Evolutionary conservation across 35 echinoderm and acorn worm species (phyloP).

Genomic region (Amphiura filiformis): DNA sequence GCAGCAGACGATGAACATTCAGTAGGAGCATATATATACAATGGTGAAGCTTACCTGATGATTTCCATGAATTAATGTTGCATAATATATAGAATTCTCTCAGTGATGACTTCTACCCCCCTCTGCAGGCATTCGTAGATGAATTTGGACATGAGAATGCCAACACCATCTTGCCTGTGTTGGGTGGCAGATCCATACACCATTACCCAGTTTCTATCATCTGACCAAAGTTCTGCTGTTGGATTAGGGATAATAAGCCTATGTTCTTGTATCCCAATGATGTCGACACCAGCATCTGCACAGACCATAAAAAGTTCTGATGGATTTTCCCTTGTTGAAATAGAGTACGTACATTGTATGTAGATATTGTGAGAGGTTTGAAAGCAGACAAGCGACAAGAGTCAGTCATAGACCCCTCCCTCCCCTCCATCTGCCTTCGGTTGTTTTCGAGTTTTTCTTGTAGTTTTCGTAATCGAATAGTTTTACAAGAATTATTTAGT

Average conservation of each 20-base stretch:
- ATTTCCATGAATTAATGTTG: too few species aligned
- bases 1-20: too few species aligned
- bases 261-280: conserved; percentile 32
- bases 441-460: neutral
- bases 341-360: conserved; percentile 35
- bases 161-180: conserved; percentile 24
- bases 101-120: neutral
- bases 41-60: too few species aligned
- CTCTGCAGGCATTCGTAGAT: conserved; percentile 28
- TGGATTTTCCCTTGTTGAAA: conserved; percentile 25
- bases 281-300: conserved; percentile 15
- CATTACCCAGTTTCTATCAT: conserved; percentile 27
- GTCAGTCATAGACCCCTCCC: conserved; percentile 2
- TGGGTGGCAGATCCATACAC: conserved; percentile 22
- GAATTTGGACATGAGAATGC: conserved; percentile 21
- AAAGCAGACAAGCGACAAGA: conserved; percentile 30
- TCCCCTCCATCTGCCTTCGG: conserved; percentile 10
- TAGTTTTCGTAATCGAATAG: conserved; percentile 28
- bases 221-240: conserved; percentile 36
- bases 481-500: neutral
- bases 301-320: conserved; percentile 13
- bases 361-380: conserved; percentile 34
- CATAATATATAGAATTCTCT: too few species aligned
- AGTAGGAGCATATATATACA: too few species aligned
- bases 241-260: conserved; percentile 19